Evolutionary conservation across 2,888 invertebrate genomes (phyloP).

Genomic region (Cephus nigrinus): DNA sequence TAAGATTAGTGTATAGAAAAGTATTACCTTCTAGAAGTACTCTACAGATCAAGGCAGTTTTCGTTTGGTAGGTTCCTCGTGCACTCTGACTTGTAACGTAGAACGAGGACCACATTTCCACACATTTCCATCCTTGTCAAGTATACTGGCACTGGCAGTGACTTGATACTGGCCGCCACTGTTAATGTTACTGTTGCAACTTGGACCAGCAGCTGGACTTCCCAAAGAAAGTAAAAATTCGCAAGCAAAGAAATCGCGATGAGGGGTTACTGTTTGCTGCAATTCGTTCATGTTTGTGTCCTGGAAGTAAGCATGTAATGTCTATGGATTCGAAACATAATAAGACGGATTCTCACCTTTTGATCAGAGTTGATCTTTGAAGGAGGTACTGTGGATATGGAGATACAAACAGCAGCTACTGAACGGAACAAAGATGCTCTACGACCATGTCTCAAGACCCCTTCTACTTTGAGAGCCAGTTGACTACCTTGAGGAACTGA

Average conservation of each 20-base stretch:
- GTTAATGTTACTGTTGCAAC: slow-evolving; percentile 49
- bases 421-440: slow-evolving; percentile 77
- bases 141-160: slow-evolving; percentile 85
- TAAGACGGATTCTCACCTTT: slow-evolving; percentile 47
- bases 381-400: slow-evolving; percentile 71
- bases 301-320: slow-evolving; percentile 42
- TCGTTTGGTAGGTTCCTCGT: slow-evolving; percentile 70
- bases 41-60: slow-evolving; percentile 50
- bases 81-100: slow-evolving; percentile 80
- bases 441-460: slow-evolving; percentile 83
- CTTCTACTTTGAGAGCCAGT: slow-evolving; percentile 92
- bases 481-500: slow-evolving; percentile 86
- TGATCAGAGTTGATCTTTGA: slow-evolving; percentile 69
- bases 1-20: not conserved
- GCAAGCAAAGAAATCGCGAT: slow-evolving; percentile 94
- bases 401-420: slow-evolving; percentile 78
- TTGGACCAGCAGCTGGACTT: slow-evolving; percentile 55
- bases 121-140: slow-evolving; percentile 84
- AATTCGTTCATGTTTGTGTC: slow-evolving; percentile 70
- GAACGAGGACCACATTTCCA: slow-evolving; percentile 93
- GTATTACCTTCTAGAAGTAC: not conserved
- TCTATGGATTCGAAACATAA: not conserved
- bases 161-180: slow-evolving; percentile 79
- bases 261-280: slow-evolving; percentile 84
- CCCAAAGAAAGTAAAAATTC: slow-evolving; percentile 85